Evolutionary conservation across 2,113 vertebrate genomes (phyloP).

Genomic region (Heterocephalus glaber): DNA sequence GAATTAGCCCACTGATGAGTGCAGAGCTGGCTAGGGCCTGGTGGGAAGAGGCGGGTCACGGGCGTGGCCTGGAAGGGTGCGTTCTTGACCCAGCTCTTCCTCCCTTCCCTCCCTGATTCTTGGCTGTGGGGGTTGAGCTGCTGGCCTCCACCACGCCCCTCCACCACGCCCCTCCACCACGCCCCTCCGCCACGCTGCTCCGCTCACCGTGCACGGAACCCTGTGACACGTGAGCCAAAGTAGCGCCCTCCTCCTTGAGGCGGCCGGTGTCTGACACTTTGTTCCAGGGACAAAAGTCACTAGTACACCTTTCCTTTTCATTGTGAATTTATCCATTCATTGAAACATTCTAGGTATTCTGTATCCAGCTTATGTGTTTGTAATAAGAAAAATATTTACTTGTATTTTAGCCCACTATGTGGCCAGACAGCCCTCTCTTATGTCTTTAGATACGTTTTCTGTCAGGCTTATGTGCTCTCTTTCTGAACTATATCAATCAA

Average conservation of each 20-base stretch:
- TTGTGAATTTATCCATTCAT: not conserved
- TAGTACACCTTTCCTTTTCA: not conserved
- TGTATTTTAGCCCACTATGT: not conserved
- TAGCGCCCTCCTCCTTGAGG: not conserved
- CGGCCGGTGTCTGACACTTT: not conserved
- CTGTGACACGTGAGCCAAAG: not conserved
- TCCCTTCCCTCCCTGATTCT: not conserved
- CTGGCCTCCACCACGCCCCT: not conserved
- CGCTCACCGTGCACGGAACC: too few species aligned
- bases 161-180: not conserved
- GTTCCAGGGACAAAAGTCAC: not conserved
- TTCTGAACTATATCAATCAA: slow-evolving; percentile 64
- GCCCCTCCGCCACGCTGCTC: not conserved
- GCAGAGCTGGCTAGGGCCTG: not conserved
- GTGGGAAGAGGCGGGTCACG: not conserved
- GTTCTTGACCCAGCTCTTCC: not conserved
- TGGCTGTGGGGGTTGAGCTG: not conserved
- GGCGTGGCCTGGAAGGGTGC: not conserved
- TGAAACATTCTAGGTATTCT: slow-evolving; percentile 4
- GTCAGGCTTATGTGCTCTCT: slow-evolving; percentile 40
- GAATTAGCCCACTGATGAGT: not conserved
- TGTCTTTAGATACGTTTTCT: slow-evolving; percentile 43
- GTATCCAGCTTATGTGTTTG: not conserved
- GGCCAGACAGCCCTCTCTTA: slow-evolving; percentile 40
- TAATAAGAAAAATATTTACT: slow-evolving; percentile 56